Conservation (phyloP, 1,140 invertebrate species). For the Tachypleus tridentatus region DNA sequence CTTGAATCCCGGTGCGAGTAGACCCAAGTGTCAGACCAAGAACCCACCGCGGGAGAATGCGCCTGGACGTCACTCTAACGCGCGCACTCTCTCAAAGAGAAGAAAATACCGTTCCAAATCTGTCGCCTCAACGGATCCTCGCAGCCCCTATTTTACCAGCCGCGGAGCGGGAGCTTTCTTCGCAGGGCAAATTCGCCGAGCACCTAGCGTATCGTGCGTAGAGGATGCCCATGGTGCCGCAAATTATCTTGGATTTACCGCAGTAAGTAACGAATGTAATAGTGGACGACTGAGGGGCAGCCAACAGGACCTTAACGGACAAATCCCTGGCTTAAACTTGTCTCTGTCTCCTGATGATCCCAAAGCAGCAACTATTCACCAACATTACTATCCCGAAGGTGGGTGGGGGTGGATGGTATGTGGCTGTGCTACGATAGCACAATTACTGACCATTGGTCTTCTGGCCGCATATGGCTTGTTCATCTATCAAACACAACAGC, state of each 20-base stretch:
- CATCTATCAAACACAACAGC: too few species aligned
- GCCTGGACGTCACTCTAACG: too few species aligned
- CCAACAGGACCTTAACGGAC: neutral
- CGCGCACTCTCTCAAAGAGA: too few species aligned
- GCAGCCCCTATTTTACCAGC: neutral
- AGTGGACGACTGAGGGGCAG: neutral
- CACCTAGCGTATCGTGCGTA: neutral
- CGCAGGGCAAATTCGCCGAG: neutral
- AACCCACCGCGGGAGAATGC: too few species aligned
- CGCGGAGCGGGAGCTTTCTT: neutral
- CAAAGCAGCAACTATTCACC: constrained; percentile 43
- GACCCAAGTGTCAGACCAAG: too few species aligned
- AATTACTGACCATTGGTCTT: constrained; percentile 68
- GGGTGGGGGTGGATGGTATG: constrained; percentile 87
- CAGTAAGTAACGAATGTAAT: neutral
- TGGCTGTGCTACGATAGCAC: constrained; percentile 67
- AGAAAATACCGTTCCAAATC: neutral
- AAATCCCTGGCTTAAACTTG: neutral
- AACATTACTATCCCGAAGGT: constrained; percentile 41
- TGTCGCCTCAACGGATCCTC: neutral
- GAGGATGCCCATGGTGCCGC: neutral
- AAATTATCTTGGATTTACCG: neutral
- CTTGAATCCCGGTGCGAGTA: too few species aligned
- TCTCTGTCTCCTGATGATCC: neutral
- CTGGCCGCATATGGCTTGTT: constrained; percentile 53